Conservation (phyloP, 2,113 vertebrate species). For the Mustela lutreola region DNA sequence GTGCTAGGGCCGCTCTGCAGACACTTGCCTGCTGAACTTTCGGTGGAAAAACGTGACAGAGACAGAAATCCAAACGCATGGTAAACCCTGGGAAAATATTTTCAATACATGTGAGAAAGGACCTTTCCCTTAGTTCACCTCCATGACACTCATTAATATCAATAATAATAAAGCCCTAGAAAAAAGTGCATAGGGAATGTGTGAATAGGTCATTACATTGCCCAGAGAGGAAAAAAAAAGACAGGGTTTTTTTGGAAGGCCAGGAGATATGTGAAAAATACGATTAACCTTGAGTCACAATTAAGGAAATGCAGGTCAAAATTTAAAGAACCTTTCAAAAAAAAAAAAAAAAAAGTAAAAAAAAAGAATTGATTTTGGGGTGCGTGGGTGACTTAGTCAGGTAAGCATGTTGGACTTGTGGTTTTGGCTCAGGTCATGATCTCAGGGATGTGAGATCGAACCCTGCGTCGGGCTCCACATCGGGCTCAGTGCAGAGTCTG, state of each 20-base stretch:
- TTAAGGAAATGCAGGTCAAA: constrained; percentile 45
- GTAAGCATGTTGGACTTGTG: neutral
- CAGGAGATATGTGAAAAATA: neutral
- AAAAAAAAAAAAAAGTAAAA: neutral
- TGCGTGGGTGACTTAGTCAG: neutral
- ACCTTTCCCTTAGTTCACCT: neutral
- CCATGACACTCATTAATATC: neutral
- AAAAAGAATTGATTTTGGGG: neutral
- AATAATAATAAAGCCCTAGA: neutral
- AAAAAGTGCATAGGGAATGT: neutral
- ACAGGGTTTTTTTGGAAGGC: neutral
- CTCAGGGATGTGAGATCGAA: neutral
- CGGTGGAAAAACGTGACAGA: neutral
- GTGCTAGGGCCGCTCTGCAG: neutral
- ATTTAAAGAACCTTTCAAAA: neutral
- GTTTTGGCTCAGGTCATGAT: neutral
- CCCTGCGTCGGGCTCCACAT: fast-evolving
- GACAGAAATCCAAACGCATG: neutral
- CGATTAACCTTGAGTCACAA: neutral
- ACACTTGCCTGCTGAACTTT: neutral
- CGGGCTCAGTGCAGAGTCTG: neutral
- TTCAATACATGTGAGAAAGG: neutral
- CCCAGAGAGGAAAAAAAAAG: neutral
- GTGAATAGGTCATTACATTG: neutral
- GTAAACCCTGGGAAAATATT: neutral